Evolutionary conservation across 2,888 invertebrate genomes (phyloP), one percentile per base, ranked within the genome.

Genomic region (Drosophila ustulata): DNA sequence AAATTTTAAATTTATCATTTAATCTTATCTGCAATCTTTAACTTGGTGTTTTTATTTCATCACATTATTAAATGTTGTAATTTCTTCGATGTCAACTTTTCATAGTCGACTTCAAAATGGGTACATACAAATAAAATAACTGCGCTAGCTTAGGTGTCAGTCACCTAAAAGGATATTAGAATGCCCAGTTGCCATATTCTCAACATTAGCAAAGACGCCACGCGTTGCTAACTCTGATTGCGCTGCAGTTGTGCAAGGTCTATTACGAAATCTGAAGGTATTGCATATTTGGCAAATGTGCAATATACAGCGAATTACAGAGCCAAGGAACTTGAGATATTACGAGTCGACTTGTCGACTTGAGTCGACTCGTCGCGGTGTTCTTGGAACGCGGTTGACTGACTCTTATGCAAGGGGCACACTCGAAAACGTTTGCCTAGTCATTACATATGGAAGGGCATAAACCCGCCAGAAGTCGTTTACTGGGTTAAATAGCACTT

Each of bases 341-440:
- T 61, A n/a, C 49, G 53, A n/a, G n/a, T n/a, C 46, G 39, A 61
- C 61, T 66, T 52, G 55, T 56, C 71, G 18, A 18, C 18, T 18
- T 1, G 18, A 18, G 18, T 18, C 18, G 18, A 18, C 18, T 18
- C 18, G 18, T 18, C 18, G 18, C 2, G 32, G 45, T 28, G 6
- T 71, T 58, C 71, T 39, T 28, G 61, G 71, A 66, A 75, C 13
- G 5, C 34, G 34, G 34, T 4, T 30, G 34, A 11, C 34, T 11
- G 34, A 11, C 23, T 30, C 50, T 62, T 28, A 13, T 30, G 23
- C 39, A 56, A 26, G 50, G 50, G 13, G 28, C 30, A 18, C 55
- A 52, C 71, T 66, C 58, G 9, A 63, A 32, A 55, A 25, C 45
- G 41, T 57, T 43, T 66, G 67, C 8, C 34, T 18, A 43, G 57